These are phyloP conservation scores for Corydoras maculifer DNA, from an alignment of 2,113 vertebrate species.

Conservation along the genomic window DNA sequence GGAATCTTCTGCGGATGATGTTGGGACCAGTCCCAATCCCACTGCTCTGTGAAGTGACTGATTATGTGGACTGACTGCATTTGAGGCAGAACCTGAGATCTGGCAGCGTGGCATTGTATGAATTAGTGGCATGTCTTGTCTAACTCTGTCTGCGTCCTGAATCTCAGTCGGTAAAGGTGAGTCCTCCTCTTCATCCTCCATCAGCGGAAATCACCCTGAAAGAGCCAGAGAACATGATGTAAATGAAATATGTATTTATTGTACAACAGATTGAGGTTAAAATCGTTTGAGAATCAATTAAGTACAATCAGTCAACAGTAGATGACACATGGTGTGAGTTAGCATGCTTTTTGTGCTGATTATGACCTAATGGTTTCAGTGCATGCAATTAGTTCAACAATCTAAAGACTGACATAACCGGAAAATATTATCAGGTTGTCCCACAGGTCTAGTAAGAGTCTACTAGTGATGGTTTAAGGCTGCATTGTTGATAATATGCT, in stretches of 20 bases:
- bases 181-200: constrained; percentile 44
- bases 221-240: background rate
- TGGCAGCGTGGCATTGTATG: constrained; percentile 7
- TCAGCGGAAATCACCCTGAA: constrained; percentile 32
- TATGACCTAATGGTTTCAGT: too few species aligned
- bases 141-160: constrained; percentile 10
- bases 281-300: too few species aligned
- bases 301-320: too few species aligned
- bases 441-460: too few species aligned
- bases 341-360: too few species aligned
- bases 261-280: too few species aligned
- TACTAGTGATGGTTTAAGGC: too few species aligned
- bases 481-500: too few species aligned
- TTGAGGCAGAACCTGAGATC: background rate
- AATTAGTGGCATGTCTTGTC: constrained; percentile 24
- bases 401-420: too few species aligned
- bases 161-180: constrained; percentile 19
- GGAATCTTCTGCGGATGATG: constrained; percentile 11
- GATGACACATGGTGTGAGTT: too few species aligned
- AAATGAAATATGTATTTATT: background rate
- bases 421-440: too few species aligned
- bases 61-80: constrained; percentile 2
- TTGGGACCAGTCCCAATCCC: constrained; percentile 12
- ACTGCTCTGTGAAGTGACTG: constrained; percentile 15
- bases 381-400: too few species aligned